Base-by-base conservation (phyloP, 2,797 vertebrate genomes). In the Choloepus didactylus region DNA sequence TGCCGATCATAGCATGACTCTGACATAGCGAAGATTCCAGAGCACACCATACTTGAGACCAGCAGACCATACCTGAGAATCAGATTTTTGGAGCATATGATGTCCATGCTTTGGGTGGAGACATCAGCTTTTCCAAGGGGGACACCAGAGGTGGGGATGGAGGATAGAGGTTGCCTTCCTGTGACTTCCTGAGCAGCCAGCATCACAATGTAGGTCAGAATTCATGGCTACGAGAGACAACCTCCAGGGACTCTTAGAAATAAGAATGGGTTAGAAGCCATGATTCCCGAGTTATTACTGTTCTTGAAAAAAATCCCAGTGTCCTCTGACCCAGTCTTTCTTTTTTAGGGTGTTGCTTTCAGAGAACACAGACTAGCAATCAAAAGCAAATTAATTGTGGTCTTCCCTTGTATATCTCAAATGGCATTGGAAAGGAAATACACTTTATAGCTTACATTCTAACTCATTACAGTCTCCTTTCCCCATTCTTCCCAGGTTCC, bases 91-190 rank as follows among this genome's bases (percentile, higher is more conserved):
- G 84, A 25, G 11, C 29, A 0, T 4, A 2, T 0, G 66, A 60
- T 72, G 70, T 66, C 16, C 6, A 6, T 31, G 46, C 27, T 23
- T 1, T 5, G 15, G 38, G 9, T 54, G 46, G 73, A 60, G 54
- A 51, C 4, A 4, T 9, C 21, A 8, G 21, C 79, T 76, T 25
- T 19, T 82, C 44, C 25, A 11, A 49, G 51, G 0, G 1, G 19
- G 35, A 85, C 6, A 9, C 19, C 27, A 1, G 1, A 2, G 5
- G 29, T 31, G 12, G 8, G 16, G 9, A 3, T 3, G 6, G 44
- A 69, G 44, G 51, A 25, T 1, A 9, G 12, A 2, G 4, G 9
- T 35, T 15, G 46, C 18, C 56, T 70, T 38, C 31, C 72, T 79
- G n/a, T n/a, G 35, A 15, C 49, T 82, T 44, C 10, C 3, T 4